Percentiles rank a stretch among this genome's conserved stretches.
phyloP scores from a whole-genome alignment of 2,113 vertebrate genomes.

The Emydura subglobosa region DNA sequence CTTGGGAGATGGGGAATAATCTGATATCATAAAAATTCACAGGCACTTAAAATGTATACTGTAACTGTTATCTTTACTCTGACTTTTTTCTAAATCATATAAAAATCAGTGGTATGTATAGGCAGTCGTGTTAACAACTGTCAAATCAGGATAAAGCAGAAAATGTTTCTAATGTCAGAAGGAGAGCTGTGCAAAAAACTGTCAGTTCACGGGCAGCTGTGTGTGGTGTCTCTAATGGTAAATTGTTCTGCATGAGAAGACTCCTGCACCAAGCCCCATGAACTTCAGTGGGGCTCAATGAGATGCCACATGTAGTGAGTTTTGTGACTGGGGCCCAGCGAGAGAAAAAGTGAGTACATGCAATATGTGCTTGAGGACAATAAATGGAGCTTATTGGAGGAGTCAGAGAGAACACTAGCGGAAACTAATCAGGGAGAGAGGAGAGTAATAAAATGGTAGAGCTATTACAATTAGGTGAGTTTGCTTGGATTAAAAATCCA shows the following conservation, averaged over 20 bases:
- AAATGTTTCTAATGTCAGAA: conserved; percentile 14
- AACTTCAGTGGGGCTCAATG: conserved; percentile 46
- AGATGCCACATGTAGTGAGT: conserved; percentile 43
- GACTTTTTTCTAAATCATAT: conserved; percentile 47
- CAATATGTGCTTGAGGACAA: conserved; percentile 27
- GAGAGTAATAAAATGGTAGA: not conserved
- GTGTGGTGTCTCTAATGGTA: conserved; percentile 6
- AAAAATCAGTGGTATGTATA: conserved; percentile 40
- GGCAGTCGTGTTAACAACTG: conserved; percentile 52
- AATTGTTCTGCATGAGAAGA: not conserved
- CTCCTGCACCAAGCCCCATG: conserved; percentile 43
- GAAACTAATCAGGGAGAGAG: not conserved
- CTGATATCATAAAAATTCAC: conserved; percentile 59
- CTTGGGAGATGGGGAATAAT: conserved; percentile 28
- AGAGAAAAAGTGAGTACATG: conserved; percentile 4
- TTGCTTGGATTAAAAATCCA: conserved; percentile 41
- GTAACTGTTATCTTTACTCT: conserved; percentile 70
- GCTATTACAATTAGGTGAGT: conserved; percentile 18
- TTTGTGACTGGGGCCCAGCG: not conserved
- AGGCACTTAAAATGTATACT: conserved; percentile 60
- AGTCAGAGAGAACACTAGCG: not conserved
- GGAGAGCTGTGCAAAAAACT: not conserved
- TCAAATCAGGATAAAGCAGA: conserved; percentile 33
- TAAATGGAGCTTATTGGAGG: conserved; percentile 19
- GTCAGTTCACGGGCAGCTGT: conserved; percentile 4